phyloP scores from a whole-genome alignment of 2,888 invertebrate species.

The Rhagophthalmus giganteus region DNA sequence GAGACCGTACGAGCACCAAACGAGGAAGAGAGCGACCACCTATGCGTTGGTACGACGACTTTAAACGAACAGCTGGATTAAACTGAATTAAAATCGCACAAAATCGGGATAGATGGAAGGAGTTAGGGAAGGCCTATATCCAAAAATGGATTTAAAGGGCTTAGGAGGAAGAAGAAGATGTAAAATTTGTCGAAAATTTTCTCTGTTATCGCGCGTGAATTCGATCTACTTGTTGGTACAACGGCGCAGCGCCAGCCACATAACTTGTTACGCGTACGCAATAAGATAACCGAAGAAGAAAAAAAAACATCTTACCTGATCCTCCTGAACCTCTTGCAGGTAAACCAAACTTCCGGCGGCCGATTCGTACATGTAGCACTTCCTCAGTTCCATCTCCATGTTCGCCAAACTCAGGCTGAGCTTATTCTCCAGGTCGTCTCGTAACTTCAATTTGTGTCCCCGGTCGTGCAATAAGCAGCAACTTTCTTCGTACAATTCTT shows the following conservation, averaged over 20 bases:
- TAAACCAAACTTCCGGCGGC: constrained; percentile 61
- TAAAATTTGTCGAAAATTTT: too few species aligned
- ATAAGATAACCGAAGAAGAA: background rate
- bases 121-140: too few species aligned
- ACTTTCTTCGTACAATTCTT: constrained; percentile 74
- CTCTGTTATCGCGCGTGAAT: too few species aligned
- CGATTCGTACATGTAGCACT: constrained; percentile 65
- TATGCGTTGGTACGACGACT: too few species aligned
- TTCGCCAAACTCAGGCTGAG: constrained; percentile 67
- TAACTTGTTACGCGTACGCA: too few species aligned
- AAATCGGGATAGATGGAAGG: too few species aligned
- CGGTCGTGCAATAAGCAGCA: constrained; percentile 70
- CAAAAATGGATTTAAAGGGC: too few species aligned
- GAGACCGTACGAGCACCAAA: too few species aligned
- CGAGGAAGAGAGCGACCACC: too few species aligned
- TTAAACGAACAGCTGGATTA: too few species aligned
- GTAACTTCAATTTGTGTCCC: constrained; percentile 64
- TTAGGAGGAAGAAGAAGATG: too few species aligned
- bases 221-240: background rate
- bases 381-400: constrained; percentile 73
- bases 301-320: constrained; percentile 57
- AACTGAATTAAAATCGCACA: too few species aligned
- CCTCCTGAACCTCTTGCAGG: constrained; percentile 59
- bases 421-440: constrained; percentile 70
- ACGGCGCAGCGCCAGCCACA: background rate